These are phyloP conservation scores for Microctonus hyperodae DNA, from an alignment of 2,888 invertebrate genomes.

Conservation along the genomic window DNA sequence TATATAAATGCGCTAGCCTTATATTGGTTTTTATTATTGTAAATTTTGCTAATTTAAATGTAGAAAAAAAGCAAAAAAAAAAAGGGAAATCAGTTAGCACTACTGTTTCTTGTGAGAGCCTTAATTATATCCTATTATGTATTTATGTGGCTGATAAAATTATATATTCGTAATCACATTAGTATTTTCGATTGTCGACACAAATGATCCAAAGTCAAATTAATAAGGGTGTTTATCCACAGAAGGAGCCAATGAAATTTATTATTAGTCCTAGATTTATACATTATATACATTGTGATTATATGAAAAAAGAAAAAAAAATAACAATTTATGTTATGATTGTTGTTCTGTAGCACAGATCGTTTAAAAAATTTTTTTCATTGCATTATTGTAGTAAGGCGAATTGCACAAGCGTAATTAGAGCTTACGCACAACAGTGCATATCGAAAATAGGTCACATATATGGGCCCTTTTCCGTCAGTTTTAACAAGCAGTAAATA, in stretches of 20 bases:
- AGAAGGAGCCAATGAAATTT: conserved; percentile 31
- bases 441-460: conserved; percentile 37
- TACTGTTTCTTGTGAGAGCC: not conserved
- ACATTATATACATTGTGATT: conserved; percentile 34
- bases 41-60: not conserved
- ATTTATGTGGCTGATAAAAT: not conserved
- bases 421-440: conserved; percentile 49
- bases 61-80: not conserved
- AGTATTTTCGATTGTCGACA: conserved; percentile 26
- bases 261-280: conserved; percentile 32
- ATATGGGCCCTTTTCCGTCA: not conserved
- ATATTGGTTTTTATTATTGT: not conserved
- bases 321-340: not conserved
- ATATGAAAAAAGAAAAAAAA: conserved; percentile 10
- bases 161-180: conserved; percentile 24
- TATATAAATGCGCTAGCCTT: conserved; percentile 4
- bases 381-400: conserved; percentile 38
- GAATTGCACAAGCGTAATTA: conserved; percentile 40
- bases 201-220: conserved; percentile 15
- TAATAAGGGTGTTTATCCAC: conserved; percentile 19
- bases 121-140: not conserved
- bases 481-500: conserved; percentile 26
- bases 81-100: not conserved
- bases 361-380: conserved; percentile 32
- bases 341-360: conserved; percentile 20